Evolutionary conservation across 2,888 invertebrate genomes (phyloP), one percentile per base, ranked within the genome.

Genomic region (Pecten maximus): DNA sequence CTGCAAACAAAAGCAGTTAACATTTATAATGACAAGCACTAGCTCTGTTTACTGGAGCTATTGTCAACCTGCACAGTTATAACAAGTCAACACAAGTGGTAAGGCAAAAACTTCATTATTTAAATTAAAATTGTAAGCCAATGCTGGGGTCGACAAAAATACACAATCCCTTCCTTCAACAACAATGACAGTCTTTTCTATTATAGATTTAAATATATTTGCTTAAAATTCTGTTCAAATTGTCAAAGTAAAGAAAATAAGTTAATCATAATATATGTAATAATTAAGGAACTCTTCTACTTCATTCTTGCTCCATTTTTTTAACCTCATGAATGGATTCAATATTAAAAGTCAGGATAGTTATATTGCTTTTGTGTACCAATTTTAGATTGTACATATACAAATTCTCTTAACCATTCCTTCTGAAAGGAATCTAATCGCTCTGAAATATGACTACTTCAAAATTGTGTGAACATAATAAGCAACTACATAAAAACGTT

Each of bases 1-100:
- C 74, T 28, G 74, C 74, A 74, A 74, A 74, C 74, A 74, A 74
- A 74, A 74, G 74, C 74, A 35, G 28, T 74, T 74, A 28, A 28
- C 74, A 74, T 0, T 74, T 6, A 60, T 60, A 28, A 12, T 74
- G 74, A 74, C 74, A 35, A 74, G 74, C 28, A 16, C 10, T 74
- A 28, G 74, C 74, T 74, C 35, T 74, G 15, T 74, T 28, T 15
- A 60, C 16, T 0, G 10, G 12, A 12, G 2, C 28, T 35, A 74
- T 35, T 74, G 74, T 35, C 4, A 74, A 28, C 74, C 28, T 74
- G 74, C 35, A 74, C 35, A 28, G 3, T 74, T 35, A 35, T 35
- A 35, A 35, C 35, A 35, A 28, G 16, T 74, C 28, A 74, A 74
- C 35, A 74, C 60, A n/a, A 74, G 28, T 74, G 12, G 8, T 28